Conservation (phyloP, 2,797 vertebrate species). For the Serranus cabrilla region DNA sequence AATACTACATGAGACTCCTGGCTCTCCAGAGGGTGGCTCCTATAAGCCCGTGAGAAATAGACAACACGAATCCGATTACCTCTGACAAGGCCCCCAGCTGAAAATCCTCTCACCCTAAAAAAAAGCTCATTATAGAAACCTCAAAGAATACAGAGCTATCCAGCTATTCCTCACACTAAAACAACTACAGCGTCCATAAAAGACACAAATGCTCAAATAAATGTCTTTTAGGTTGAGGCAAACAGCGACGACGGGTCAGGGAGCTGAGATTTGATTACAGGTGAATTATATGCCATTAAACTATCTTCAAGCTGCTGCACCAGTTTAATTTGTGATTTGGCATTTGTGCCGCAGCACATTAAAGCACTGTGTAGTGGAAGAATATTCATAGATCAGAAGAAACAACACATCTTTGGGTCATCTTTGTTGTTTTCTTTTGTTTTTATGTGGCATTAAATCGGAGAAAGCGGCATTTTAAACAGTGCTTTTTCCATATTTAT, state of each 20-base stretch:
- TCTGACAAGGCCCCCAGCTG: slow-evolving; percentile 54
- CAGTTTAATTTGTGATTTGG: slow-evolving; percentile 37
- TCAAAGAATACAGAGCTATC: slow-evolving; percentile 25
- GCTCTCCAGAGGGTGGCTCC: slow-evolving; percentile 43
- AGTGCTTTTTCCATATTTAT: slow-evolving; percentile 2
- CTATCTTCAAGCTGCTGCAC: slow-evolving; percentile 5
- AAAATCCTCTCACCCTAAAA: slow-evolving; percentile 57
- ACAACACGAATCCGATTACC: slow-evolving; percentile 68
- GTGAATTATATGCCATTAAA: slow-evolving; percentile 28
- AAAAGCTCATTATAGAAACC: slow-evolving; percentile 64
- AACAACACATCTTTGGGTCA: slow-evolving; percentile 6
- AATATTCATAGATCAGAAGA: slow-evolving; percentile 19
- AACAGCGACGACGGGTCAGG: slow-evolving; percentile 9
- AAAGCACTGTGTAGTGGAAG: slow-evolving; percentile 1
- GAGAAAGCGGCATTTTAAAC: slow-evolving; percentile 37
- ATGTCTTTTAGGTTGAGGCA: slow-evolving; percentile 8
- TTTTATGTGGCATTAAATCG: slow-evolving; percentile 13
- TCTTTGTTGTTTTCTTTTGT: slow-evolving; percentile 26
- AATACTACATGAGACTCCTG: slow-evolving; percentile 45
- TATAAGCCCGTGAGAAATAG: slow-evolving; percentile 50
- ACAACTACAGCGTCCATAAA: slow-evolving; percentile 14
- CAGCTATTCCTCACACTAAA: slow-evolving; percentile 6
- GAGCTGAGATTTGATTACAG: slow-evolving; percentile 31
- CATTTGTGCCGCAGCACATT: slow-evolving; percentile 32
- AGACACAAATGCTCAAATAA: slow-evolving; percentile 7